Evolutionary conservation across 1,140 invertebrate genomes (phyloP).

Genomic region (Thaumatotibia leucotreta): DNA sequence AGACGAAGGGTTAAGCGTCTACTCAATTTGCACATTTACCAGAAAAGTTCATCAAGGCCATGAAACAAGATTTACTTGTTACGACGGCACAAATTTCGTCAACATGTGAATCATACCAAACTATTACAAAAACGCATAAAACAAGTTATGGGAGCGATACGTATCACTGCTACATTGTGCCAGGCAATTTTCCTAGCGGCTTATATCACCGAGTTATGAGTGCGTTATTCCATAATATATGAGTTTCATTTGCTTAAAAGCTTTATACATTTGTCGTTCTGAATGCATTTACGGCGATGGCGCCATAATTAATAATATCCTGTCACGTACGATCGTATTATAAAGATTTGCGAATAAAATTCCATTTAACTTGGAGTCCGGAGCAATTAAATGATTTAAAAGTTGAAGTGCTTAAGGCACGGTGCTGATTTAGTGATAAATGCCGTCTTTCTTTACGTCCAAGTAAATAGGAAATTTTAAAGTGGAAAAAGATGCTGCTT

Average conservation of each 20-base stretch:
- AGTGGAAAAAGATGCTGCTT: too few relatives aligned
- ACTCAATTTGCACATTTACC: too few relatives aligned
- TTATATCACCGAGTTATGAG: constrained; percentile 61
- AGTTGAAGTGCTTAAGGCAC: not conserved
- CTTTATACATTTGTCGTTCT: constrained; percentile 57
- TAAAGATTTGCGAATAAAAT: constrained; percentile 21
- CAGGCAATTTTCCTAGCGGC: constrained; percentile 58
- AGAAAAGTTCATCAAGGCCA: too few relatives aligned
- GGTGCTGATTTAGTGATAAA: not conserved
- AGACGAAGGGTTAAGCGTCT: too few relatives aligned
- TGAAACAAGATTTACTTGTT: too few relatives aligned
- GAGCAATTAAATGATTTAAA: not conserved
- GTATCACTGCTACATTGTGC: constrained; percentile 53
- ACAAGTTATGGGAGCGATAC: constrained; percentile 40
- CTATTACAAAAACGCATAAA: constrained; percentile 46
- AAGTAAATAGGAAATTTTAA: too few relatives aligned
- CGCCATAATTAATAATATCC: constrained; percentile 51
- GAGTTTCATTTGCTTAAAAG: constrained; percentile 72
- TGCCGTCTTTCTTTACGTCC: too few relatives aligned
- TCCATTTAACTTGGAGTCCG: not conserved
- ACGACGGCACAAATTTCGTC: too few relatives aligned
- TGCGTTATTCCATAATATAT: constrained; percentile 68
- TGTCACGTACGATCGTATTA: constrained; percentile 27
- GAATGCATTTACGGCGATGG: constrained; percentile 47
- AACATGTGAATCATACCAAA: too few relatives aligned